These are phyloP conservation scores for Urosaurus nigricauda DNA, from an alignment of 2,797 vertebrate genomes.

Conservation along the genomic window DNA sequence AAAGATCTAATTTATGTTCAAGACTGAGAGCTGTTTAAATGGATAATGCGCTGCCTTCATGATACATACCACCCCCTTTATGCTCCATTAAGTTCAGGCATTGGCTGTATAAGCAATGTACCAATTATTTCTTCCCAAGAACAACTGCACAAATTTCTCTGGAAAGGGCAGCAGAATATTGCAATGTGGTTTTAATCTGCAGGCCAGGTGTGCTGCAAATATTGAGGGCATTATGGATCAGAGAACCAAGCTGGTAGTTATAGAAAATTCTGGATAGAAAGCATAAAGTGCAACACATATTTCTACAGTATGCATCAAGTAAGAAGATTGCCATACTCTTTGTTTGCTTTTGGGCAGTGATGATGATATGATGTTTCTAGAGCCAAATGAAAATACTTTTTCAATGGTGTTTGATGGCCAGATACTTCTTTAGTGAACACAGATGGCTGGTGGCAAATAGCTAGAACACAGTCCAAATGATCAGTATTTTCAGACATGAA, in stretches of 20 bases:
- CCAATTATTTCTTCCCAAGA: slow-evolving; percentile 76
- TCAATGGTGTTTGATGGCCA: background rate
- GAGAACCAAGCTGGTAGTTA: slow-evolving; percentile 58
- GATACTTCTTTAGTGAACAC: background rate
- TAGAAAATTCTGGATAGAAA: slow-evolving; percentile 42
- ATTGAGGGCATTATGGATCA: slow-evolving; percentile 51
- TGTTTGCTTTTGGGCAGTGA: background rate
- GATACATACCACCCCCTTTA: slow-evolving; percentile 73
- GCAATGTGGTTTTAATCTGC: slow-evolving; percentile 67
- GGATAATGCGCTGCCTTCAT: slow-evolving; percentile 72
- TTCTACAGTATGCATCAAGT: background rate
- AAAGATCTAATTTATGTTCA: slow-evolving; percentile 68
- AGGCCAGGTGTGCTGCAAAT: slow-evolving; percentile 53
- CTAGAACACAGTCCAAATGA: background rate
- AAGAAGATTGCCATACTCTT: background rate
- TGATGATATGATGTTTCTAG: background rate
- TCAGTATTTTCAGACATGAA: background rate
- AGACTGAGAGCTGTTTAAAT: slow-evolving; percentile 75
- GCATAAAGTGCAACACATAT: slow-evolving; percentile 25
- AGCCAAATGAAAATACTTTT: background rate
- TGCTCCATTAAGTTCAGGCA: slow-evolving; percentile 73
- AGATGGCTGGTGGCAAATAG: background rate
- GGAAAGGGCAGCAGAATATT: slow-evolving; percentile 71
- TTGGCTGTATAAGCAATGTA: slow-evolving; percentile 69
- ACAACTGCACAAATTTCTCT: slow-evolving; percentile 61